Evolutionary conservation across 1,140 invertebrate genomes (phyloP).

Genomic region (Bombus superbus): DNA sequence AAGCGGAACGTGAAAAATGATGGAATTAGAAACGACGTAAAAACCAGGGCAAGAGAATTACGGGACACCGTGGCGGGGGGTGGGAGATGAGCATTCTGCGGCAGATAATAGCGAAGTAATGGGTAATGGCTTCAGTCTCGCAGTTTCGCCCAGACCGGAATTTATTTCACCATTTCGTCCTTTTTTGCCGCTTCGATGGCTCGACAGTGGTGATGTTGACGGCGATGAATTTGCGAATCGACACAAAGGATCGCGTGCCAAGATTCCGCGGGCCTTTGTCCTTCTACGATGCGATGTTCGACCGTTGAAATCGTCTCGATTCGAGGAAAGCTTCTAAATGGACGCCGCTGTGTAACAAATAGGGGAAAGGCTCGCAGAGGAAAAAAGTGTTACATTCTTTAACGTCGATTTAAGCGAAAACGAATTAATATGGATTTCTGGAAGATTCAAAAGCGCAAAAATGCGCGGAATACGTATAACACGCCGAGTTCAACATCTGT

Average conservation of each 20-base stretch:
- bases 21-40: slow-evolving; percentile 5
- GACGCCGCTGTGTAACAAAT: not conserved
- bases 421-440: too few relatives aligned
- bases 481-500: too few relatives aligned
- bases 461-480: too few relatives aligned
- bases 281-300: not conserved
- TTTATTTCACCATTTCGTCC: slow-evolving; percentile 21
- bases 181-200: not conserved
- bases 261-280: not conserved
- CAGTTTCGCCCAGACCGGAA: not conserved
- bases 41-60: not conserved
- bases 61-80: not conserved
- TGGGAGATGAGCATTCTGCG: not conserved
- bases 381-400: too few relatives aligned
- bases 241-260: slow-evolving; percentile 10
- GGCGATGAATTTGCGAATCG: slow-evolving; percentile 22
- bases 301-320: not conserved
- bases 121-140: not conserved
- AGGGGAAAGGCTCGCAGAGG: not conserved
- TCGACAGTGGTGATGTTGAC: not conserved
- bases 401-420: not conserved
- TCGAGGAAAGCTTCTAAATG: not conserved
- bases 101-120: slow-evolving; percentile 20
- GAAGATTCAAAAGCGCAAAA: too few relatives aligned
- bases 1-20: not conserved